Percentiles rank a stretch among this genome's conserved stretches.
These are phyloP conservation scores for Chaenogobius annularis DNA, from an alignment of 2,113 vertebrate species.

Conservation along the genomic window DNA sequence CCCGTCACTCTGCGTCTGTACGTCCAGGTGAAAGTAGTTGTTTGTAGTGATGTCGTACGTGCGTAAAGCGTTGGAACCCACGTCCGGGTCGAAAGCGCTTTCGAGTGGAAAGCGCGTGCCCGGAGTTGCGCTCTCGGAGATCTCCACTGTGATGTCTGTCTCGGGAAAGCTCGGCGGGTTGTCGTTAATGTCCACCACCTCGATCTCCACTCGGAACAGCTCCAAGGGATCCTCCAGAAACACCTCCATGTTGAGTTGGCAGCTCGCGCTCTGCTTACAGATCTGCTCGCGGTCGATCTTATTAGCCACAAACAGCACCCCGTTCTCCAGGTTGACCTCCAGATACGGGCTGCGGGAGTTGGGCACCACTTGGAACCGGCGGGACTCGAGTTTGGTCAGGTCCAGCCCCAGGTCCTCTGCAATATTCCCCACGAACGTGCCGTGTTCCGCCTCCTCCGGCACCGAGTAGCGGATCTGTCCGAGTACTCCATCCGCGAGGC, in stretches of 20 bases:
- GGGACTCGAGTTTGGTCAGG: conserved; percentile 94
- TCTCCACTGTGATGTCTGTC: conserved; percentile 94
- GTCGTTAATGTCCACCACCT: conserved; percentile 97
- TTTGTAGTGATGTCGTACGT: conserved; percentile 96
- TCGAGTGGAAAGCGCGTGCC: conserved; percentile 95
- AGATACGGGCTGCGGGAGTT: conserved; percentile 91
- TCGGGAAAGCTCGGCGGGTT: conserved; percentile 94
- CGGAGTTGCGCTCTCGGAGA: conserved; percentile 95
- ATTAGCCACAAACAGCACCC: conserved; percentile 90
- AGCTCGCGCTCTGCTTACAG: conserved; percentile 91
- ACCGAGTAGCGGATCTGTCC: conserved; percentile 96
- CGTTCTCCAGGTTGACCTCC: conserved; percentile 95
- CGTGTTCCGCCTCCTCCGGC: conserved; percentile 94
- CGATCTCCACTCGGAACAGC: conserved; percentile 94
- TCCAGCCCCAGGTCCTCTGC: conserved; percentile 98
- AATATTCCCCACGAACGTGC: conserved; percentile 97
- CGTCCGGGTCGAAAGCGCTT: conserved; percentile 96
- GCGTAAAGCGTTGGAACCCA: conserved; percentile 94
- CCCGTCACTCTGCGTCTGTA: conserved; percentile 94
- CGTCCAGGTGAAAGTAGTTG: conserved; percentile 92
- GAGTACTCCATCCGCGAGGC: conserved; percentile 83
- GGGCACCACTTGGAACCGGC: conserved; percentile 92
- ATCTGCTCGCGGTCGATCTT: conserved; percentile 95
- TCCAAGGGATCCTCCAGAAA: conserved; percentile 96
- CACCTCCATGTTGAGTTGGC: conserved; percentile 95